Evolutionary conservation across 2,888 invertebrate species (phyloP), one percentile per base, ranked within the genome.

Genomic region (Xestia c-nigrum): DNA sequence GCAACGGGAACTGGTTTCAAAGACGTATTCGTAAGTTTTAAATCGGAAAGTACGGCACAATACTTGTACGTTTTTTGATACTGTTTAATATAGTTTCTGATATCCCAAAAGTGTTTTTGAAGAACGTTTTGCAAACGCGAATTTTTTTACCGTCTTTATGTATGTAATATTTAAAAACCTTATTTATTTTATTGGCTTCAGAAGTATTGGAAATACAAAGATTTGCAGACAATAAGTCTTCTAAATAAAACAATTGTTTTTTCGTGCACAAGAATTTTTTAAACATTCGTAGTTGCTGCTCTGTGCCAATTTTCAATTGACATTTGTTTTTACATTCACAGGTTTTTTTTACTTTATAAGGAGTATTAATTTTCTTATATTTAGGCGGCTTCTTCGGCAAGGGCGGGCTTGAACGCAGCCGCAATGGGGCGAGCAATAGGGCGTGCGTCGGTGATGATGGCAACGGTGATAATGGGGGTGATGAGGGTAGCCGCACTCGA

Each of bases 51-150:
- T 21, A 19, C 24, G 12, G 31, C 38, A 24, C 0, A 57, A 57
- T 57, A 19, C 46, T 57, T 57, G 31, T 70, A 57, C 46, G 38
- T 71, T 47, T 59, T 59, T 71, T 47, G 19, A 74, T 74, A 24
- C 40, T 16, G 21, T 24, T 40, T 59, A 74, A 59, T 10, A 10
- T 16, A 59, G 55, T 71, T 59, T 72, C 73, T 1, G 75, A 61
- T 19, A 75, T 63, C 5, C 16, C 38, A 52, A 75, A 75, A n/a
- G 63, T 75, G 14, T 73, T 43, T 38, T 75, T 75, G 63, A 75
- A 75, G 64, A 55, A 63, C 6, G 5, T 55, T 72, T 75, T 55
- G 19, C 73, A 75, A 16, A 75, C 74, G 19, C 24, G 14, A 6
- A 46, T 55, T 46, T n/a, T 73, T 64, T 46, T 16, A 16, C 64